These are phyloP conservation scores for Peromyscus melanophrys DNA, from an alignment of 2,797 vertebrate species.

Conservation along the genomic window DNA sequence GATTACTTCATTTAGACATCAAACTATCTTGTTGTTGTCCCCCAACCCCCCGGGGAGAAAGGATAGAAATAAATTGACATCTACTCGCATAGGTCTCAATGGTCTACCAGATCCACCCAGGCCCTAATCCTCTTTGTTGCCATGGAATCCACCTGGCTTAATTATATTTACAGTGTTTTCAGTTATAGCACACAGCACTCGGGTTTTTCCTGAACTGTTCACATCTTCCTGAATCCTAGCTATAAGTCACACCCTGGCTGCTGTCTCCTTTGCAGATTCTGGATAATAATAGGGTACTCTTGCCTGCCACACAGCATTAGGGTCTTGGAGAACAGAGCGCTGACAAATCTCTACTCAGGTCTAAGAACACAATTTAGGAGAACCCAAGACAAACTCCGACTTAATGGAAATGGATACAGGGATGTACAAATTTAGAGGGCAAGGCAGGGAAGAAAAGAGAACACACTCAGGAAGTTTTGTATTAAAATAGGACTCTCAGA, in stretches of 20 bases:
- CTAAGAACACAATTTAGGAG: constrained; percentile 21
- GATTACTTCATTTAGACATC: constrained; percentile 90
- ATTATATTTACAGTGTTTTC: constrained; percentile 81
- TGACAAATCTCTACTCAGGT: neutral
- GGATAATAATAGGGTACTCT: neutral
- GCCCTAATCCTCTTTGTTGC: constrained; percentile 78
- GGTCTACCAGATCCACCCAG: constrained; percentile 76
- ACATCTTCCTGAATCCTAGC: constrained; percentile 41
- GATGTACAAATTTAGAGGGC: neutral
- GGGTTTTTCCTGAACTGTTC: constrained; percentile 13
- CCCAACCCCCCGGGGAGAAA: constrained; percentile 35
- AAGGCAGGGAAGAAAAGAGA: constrained; percentile 18
- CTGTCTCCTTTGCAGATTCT: constrained; percentile 20
- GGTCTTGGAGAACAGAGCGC: neutral
- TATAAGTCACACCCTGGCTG: constrained; percentile 41
- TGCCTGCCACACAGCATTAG: neutral
- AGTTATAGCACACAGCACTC: constrained; percentile 11
- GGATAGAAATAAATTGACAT: constrained; percentile 83
- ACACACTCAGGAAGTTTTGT: neutral
- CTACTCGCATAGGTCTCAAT: constrained; percentile 74
- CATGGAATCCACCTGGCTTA: constrained; percentile 79
- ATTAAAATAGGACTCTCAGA: neutral
- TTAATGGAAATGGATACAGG: neutral
- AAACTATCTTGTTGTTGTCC: constrained; percentile 78
- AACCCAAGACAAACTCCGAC: constrained; percentile 29